Evolutionary conservation across 1,140 invertebrate genomes (phyloP).

Genomic region (Phthorimaea operculella): DNA sequence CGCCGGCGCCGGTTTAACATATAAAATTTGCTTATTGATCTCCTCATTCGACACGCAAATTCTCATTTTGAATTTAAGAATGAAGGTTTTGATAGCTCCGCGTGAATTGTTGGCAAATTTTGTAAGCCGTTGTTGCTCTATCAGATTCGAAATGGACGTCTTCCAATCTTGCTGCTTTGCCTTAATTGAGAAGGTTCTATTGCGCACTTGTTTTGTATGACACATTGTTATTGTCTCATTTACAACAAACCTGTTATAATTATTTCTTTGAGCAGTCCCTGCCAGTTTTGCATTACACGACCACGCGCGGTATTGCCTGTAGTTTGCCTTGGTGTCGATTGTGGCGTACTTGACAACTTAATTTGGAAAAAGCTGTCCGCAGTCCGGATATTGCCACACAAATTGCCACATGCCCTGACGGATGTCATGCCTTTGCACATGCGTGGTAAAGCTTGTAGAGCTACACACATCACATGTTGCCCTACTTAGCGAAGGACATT

Average conservation of each 20-base stretch:
- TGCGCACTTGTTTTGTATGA: no score
- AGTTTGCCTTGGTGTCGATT: conserved; percentile 2
- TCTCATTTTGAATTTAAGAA: neutral
- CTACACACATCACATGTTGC: no score
- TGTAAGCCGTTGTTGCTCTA: no score
- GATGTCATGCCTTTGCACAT: neutral
- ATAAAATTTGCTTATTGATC: conserved; percentile 47
- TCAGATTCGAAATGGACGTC: no score
- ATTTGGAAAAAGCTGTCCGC: conserved; percentile 2
- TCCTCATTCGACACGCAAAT: conserved; percentile 1
- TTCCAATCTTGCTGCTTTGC: no score
- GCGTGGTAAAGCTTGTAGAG: no score
- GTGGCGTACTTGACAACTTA: neutral
- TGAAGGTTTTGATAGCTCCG: neutral
- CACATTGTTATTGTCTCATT: no score
- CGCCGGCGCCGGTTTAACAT: conserved; percentile 30
- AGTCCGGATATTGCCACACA: neutral
- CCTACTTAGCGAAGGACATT: no score
- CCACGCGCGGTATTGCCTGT: neutral
- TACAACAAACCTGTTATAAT: neutral
- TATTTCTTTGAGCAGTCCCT: neutral
- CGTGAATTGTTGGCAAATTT: no score
- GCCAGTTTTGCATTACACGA: neutral
- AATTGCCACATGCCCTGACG: neutral
- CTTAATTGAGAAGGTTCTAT: no score